These are phyloP conservation scores for Drosophila kuntzei DNA, from an alignment of 2,888 invertebrate species.

Conservation along the genomic window DNA sequence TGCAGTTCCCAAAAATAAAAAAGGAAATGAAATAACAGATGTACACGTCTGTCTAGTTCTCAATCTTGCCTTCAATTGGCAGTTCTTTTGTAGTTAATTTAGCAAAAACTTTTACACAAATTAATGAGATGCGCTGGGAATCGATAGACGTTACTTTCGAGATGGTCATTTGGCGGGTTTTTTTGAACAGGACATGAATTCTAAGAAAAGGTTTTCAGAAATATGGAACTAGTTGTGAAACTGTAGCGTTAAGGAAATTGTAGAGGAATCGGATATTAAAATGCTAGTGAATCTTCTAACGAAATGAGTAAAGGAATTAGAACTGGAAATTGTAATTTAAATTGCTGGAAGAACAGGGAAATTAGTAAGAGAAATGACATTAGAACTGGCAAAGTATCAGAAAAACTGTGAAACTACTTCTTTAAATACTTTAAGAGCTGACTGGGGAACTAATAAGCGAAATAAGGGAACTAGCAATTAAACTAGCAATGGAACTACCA, in stretches of 20 bases:
- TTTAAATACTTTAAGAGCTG: too few relatives aligned
- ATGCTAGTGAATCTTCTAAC: too few relatives aligned
- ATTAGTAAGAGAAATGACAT: too few relatives aligned
- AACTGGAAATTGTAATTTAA: too few relatives aligned
- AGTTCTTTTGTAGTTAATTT: slow-evolving; percentile 39
- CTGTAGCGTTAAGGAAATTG: background rate
- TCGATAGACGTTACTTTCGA: too few relatives aligned
- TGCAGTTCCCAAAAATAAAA: slow-evolving; percentile 11
- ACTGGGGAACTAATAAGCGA: background rate
- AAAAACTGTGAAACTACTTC: too few relatives aligned
- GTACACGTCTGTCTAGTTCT: background rate
- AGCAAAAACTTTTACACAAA: slow-evolving; percentile 66
- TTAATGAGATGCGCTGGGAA: slow-evolving; percentile 38
- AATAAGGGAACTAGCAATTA: background rate
- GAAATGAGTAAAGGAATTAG: background rate
- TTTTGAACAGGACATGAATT: too few relatives aligned
- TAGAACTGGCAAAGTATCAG: too few relatives aligned
- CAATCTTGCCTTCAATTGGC: slow-evolving; percentile 5
- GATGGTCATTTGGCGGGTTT: too few relatives aligned
- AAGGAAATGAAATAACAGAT: background rate
- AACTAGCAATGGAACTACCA: background rate
- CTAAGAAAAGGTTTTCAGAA: too few relatives aligned
- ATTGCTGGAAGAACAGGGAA: too few relatives aligned
- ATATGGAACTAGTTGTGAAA: background rate
- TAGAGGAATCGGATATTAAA: background rate